phyloP scores from a whole-genome alignment of 2,888 invertebrate species.

The Pammene fasciana region DNA sequence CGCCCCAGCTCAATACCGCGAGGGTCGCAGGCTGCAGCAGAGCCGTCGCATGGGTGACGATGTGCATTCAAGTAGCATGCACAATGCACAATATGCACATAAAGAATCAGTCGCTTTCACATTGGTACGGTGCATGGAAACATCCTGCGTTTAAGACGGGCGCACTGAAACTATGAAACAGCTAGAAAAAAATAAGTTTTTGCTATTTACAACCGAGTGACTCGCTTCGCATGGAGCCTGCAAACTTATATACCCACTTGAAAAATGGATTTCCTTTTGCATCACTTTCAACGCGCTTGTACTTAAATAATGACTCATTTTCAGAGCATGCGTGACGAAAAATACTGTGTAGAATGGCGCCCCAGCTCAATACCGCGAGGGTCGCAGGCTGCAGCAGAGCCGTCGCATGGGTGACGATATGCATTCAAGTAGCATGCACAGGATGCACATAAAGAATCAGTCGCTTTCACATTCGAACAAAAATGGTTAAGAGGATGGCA shows the following conservation, averaged over 20 bases:
- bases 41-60: conserved; percentile 5
- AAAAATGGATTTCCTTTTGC: no score
- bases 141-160: no score
- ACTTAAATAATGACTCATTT: no score
- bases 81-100: conserved; percentile 11
- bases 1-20: conserved; percentile 9
- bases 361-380: conserved; percentile 7
- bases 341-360: background rate
- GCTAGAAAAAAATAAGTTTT: no score
- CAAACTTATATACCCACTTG: no score
- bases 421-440: conserved; percentile 1
- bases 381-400: background rate
- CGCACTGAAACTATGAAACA: no score
- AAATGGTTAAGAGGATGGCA: no score
- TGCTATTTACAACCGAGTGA: no score
- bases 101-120: conserved; percentile 12
- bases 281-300: no score
- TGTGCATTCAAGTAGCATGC: background rate
- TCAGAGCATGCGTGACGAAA: no score
- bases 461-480: conserved; percentile 5
- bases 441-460: conserved; percentile 10
- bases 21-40: background rate
- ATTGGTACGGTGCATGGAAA: background rate
- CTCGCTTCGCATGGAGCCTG: no score
- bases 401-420: conserved; percentile 2